phyloP scores from a whole-genome alignment of 2,797 vertebrate species.

The Discoglossus pictus region DNA sequence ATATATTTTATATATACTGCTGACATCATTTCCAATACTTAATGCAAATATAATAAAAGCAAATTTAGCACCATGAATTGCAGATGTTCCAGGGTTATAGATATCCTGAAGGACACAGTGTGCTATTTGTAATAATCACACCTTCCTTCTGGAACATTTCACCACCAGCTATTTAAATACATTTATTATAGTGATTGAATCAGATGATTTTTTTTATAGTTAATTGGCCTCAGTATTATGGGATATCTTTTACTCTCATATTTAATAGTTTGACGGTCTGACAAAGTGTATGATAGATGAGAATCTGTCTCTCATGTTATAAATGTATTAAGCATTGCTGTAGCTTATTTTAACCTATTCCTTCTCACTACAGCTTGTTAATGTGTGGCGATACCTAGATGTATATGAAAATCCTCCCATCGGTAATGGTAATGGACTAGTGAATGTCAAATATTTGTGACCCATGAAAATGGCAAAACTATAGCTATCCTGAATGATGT shows the following conservation, averaged over 20 bases:
- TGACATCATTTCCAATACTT: too few relatives aligned
- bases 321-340: neutral
- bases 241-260: neutral
- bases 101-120: constrained; percentile 12
- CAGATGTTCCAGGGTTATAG: constrained; percentile 13
- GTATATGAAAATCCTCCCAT: too few relatives aligned
- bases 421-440: too few relatives aligned
- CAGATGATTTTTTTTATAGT: constrained; percentile 18
- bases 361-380: neutral
- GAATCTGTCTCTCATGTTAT: neutral
- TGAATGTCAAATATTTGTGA: too few relatives aligned
- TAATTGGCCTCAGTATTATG: constrained; percentile 17
- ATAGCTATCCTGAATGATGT: too few relatives aligned
- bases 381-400: neutral
- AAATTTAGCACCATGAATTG: constrained; percentile 14
- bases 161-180: constrained; percentile 26
- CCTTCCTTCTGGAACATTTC: constrained; percentile 22
- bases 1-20: too few relatives aligned
- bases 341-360: neutral
- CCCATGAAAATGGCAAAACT: neutral
- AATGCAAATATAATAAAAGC: too few relatives aligned
- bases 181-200: constrained; percentile 27
- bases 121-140: constrained; percentile 22
- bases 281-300: constrained; percentile 2
- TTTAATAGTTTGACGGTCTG: constrained; percentile 30